These are phyloP conservation scores for Neotoxoptera formosana DNA, from an alignment of 1,140 invertebrate species.

Conservation along the genomic window DNA sequence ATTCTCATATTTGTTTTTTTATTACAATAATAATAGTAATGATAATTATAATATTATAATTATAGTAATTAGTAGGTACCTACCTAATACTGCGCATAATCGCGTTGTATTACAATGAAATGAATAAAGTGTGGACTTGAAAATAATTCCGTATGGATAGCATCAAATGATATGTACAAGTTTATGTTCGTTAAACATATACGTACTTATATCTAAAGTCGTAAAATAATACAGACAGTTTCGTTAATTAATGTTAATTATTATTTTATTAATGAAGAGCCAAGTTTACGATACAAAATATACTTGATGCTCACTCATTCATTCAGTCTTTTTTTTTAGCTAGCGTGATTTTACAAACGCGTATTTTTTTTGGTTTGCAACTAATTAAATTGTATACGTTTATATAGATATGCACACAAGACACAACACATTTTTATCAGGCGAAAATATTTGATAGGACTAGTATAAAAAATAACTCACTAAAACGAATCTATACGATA, in stretches of 20 bases:
- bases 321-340: slow-evolving; percentile 43
- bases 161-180: slow-evolving; percentile 56
- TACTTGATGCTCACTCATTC: slow-evolving; percentile 25
- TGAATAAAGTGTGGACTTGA: background rate
- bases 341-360: slow-evolving; percentile 31
- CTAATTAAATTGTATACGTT: background rate
- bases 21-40: background rate
- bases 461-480: slow-evolving; percentile 35
- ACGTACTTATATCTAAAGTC: background rate
- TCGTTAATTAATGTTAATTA: background rate
- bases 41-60: background rate
- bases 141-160: slow-evolving; percentile 24
- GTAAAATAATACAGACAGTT: background rate
- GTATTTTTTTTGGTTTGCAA: background rate
- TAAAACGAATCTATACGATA: slow-evolving; percentile 33
- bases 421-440: slow-evolving; percentile 37
- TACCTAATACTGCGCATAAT: background rate
- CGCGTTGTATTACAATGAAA: background rate
- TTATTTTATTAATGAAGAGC: slow-evolving; percentile 32
- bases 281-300: slow-evolving; percentile 32
- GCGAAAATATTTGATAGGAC: background rate
- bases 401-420: slow-evolving; percentile 24
- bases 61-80: background rate
- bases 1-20: background rate
- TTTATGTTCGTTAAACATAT: background rate